Evolutionary conservation across 2,888 invertebrate species (phyloP).

Genomic region (Apamea anceps): DNA sequence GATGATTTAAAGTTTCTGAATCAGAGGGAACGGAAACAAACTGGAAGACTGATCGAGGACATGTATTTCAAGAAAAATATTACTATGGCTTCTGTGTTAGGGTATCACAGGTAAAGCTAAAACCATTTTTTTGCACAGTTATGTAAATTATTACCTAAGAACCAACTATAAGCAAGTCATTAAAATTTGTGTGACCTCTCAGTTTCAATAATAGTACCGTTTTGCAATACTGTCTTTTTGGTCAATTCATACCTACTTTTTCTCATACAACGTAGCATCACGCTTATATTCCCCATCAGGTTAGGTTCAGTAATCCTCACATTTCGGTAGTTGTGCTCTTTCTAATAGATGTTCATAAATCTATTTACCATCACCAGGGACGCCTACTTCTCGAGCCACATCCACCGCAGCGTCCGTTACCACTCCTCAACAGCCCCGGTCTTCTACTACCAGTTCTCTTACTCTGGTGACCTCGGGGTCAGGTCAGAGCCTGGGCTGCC

Average conservation of each 20-base stretch:
- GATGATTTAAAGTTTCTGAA: constrained; percentile 79
- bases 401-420: constrained; percentile 79
- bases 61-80: constrained; percentile 79
- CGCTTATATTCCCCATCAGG: neutral
- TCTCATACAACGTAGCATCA: neutral
- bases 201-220: neutral
- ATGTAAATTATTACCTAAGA: no score
- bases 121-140: neutral
- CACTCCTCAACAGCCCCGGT: constrained; percentile 76
- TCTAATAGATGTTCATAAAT: neutral
- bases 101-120: constrained; percentile 79
- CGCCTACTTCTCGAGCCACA: constrained; percentile 82
- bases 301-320: no score
- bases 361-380: constrained; percentile 73
- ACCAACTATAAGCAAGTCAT: neutral
- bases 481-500: constrained; percentile 73
- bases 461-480: constrained; percentile 77
- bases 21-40: constrained; percentile 74
- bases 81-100: constrained; percentile 75
- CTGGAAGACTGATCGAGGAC: constrained; percentile 75
- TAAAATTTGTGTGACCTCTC: neutral
- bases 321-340: neutral
- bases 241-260: neutral
- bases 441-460: constrained; percentile 84
- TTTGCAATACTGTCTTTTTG: neutral